Conservation (phyloP, 2,888 invertebrate genomes). For the Copidosoma aretas region DNA sequence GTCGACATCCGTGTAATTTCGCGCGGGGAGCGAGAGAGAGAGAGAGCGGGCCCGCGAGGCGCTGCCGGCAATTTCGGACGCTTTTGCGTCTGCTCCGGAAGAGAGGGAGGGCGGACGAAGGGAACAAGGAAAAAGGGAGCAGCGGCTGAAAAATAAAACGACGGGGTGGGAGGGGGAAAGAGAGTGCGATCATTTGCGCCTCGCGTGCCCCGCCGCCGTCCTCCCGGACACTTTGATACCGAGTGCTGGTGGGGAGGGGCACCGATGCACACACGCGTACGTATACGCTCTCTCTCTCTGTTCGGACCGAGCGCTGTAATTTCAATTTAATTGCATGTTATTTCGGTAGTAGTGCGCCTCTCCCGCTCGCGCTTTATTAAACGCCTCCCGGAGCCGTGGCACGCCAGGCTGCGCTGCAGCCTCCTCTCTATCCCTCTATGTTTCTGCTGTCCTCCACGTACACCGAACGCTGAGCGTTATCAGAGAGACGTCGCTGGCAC, state of each 20-base stretch:
- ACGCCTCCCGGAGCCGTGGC: constrained; percentile 47
- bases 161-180: not conserved
- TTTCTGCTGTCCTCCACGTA: not conserved
- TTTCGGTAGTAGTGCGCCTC: constrained; percentile 45
- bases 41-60: constrained; percentile 3
- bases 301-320: constrained; percentile 46
- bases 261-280: not conserved
- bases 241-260: not conserved
- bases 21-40: no score
- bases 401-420: constrained; percentile 40
- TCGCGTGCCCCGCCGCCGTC: constrained; percentile 35
- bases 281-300: constrained; percentile 14
- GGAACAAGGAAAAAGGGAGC: not conserved
- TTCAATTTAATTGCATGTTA: constrained; percentile 57
- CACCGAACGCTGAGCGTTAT: constrained; percentile 3
- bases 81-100: constrained; percentile 10
- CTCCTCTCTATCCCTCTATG: not conserved
- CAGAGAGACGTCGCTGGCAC: not conserved
- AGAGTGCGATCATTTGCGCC: constrained; percentile 42
- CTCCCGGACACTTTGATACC: constrained; percentile 18
- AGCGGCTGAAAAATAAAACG: not conserved
- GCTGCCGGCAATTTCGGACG: constrained; percentile 27
- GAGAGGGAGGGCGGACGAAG: not conserved
- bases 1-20: constrained; percentile 29
- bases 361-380: constrained; percentile 52